Percentiles rank a stretch among this genome's conserved stretches.
Evolutionary conservation across 2,888 invertebrate genomes (phyloP).

Genomic region (Nephrotoma appendiculata): DNA sequence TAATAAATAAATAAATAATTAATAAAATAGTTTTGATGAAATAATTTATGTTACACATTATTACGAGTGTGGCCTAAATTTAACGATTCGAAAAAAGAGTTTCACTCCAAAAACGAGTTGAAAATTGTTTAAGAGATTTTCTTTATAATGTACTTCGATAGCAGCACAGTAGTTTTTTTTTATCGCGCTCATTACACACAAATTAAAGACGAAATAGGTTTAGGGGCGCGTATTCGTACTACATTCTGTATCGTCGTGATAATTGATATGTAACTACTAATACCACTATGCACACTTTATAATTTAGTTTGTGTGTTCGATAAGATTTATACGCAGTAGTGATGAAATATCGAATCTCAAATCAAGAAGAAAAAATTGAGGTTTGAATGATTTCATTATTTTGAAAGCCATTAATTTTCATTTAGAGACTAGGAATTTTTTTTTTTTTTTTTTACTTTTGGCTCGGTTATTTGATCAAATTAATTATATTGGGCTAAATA

Average conservation of each 20-base stretch:
- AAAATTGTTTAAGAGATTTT: background rate
- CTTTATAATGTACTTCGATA: background rate
- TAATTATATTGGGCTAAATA: background rate
- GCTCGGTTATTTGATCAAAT: background rate
- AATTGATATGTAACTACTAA: background rate
- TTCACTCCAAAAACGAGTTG: background rate
- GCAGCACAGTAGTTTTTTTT: background rate
- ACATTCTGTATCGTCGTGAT: background rate
- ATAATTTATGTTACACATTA: background rate
- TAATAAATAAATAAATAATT: background rate
- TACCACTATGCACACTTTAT: background rate
- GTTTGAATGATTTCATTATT: background rate
- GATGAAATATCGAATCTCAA: background rate
- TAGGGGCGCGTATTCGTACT: no score
- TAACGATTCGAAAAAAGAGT: background rate
- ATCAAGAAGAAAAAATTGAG: background rate
- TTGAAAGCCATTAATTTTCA: background rate
- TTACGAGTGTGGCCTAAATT: background rate
- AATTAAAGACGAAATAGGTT: background rate
- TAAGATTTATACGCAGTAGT: background rate
- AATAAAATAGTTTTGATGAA: background rate
- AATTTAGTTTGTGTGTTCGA: background rate
- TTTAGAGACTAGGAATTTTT: background rate
- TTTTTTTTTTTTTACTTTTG: background rate
- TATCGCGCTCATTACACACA: background rate